Conservation (phyloP, 64 coral and sea anemone genomes). For the Actinia tenebrosa region DNA sequence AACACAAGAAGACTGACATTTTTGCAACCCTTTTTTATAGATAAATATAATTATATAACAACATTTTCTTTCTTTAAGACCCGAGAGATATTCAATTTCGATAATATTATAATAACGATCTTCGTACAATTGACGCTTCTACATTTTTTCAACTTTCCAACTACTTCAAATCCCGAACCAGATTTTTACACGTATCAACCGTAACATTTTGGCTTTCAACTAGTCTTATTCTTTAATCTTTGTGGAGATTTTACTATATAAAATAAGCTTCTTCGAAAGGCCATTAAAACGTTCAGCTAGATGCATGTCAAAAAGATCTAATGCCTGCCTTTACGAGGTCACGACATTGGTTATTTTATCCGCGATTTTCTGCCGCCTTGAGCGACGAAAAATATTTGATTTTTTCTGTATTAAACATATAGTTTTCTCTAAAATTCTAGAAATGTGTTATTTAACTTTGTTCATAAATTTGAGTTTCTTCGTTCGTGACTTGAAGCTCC, state of each 20-base stretch:
- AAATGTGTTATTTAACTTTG: neutral
- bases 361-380: neutral
- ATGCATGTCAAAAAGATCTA: neutral
- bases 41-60: conserved; percentile 20
- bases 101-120: conserved; percentile 10
- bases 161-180: neutral
- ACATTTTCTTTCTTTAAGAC: neutral
- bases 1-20: neutral
- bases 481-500: neutral
- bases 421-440: conserved; percentile 9
- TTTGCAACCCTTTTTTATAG: neutral
- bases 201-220: neutral
- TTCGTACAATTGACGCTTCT: neutral
- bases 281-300: neutral
- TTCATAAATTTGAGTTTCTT: neutral
- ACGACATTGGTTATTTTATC: neutral
- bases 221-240: neutral
- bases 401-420: conserved; percentile 18
- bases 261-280: neutral
- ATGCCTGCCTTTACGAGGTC: neutral
- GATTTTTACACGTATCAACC: neutral
- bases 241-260: neutral
- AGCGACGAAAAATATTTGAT: neutral
- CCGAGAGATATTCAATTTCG: neutral
- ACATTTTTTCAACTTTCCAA: neutral